A percentile compares a stretch with the other conserved stretches of the same genome.
Conservation (phyloP, 2,888 invertebrate species). For the Cryptophagus acutangulus region DNA sequence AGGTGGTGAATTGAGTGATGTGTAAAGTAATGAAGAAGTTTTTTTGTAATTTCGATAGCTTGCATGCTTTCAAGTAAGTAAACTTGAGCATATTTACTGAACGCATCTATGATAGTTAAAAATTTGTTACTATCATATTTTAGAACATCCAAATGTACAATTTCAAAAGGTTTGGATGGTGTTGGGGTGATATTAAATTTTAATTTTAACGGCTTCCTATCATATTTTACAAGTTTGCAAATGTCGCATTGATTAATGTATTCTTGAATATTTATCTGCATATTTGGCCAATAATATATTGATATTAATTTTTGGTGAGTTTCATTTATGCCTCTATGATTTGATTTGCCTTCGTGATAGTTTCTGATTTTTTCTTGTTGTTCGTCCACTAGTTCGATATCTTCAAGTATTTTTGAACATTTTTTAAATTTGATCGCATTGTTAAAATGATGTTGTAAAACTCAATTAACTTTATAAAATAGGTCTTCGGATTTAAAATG, state of each 20-base stretch:
- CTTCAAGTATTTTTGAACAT: neutral
- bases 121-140: constrained; percentile 3
- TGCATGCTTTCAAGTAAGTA: too few species aligned
- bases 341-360: constrained; percentile 1
- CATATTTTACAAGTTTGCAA: constrained; percentile 2
- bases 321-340: constrained; percentile 6
- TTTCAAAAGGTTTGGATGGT: constrained; percentile 9
- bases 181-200: constrained; percentile 10
- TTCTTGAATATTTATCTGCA: constrained; percentile 3
- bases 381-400: neutral
- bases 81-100: constrained; percentile 10
- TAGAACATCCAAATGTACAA: constrained; percentile 2
- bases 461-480: constrained; percentile 1
- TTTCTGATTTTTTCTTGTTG: neutral
- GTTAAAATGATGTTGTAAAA: constrained; percentile 2
- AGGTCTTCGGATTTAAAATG: constrained; percentile 5
- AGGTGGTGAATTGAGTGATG: too few species aligned
- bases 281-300: constrained; percentile 6
- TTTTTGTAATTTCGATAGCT: too few species aligned
- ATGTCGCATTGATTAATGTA: constrained; percentile 5
- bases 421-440: constrained; percentile 5
- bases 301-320: constrained; percentile 1
- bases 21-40: too few species aligned
- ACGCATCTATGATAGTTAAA: constrained; percentile 3
- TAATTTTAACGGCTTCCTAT: constrained; percentile 5